phyloP scores from a whole-genome alignment of 2,888 invertebrate genomes.

The Drosophila hawaiiensis region DNA sequence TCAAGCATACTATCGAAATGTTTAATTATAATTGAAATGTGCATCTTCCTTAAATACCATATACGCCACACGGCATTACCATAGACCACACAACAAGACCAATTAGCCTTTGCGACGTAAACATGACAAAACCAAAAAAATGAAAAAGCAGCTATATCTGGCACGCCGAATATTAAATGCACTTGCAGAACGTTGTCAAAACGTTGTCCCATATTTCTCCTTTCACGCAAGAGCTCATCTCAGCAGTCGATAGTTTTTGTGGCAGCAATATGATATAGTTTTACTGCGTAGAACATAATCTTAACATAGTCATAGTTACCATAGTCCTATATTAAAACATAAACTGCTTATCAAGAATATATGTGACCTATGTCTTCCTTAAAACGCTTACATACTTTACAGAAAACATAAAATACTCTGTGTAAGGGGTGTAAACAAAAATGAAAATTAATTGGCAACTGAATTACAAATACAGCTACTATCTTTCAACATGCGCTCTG shows the following conservation, averaged over 20 bases:
- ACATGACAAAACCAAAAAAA: conserved; percentile 14
- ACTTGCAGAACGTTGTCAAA: neutral
- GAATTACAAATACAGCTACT: conserved; percentile 10
- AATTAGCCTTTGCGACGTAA: conserved; percentile 31
- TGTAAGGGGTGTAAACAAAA: conserved; percentile 1
- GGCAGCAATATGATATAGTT: neutral
- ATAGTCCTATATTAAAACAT: neutral
- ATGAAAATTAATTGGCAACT: conserved; percentile 41
- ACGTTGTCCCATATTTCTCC: neutral
- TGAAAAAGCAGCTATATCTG: neutral
- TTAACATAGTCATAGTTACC: neutral
- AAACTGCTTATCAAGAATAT: neutral
- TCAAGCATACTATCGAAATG: conserved; percentile 20
- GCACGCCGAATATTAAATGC: neutral
- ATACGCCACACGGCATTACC: conserved; percentile 11
- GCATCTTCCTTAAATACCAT: conserved; percentile 27
- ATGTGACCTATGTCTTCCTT: neutral
- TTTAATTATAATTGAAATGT: conserved; percentile 22
- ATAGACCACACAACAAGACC: conserved; percentile 2
- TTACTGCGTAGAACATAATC: neutral
- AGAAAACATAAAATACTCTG: neutral
- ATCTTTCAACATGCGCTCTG: conserved; percentile 11
- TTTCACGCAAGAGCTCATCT: neutral
- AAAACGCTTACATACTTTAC: neutral
- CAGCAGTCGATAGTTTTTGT: neutral